phyloP scores from a whole-genome alignment of 2,113 vertebrate species.

The Hymenochirus boettgeri region DNA sequence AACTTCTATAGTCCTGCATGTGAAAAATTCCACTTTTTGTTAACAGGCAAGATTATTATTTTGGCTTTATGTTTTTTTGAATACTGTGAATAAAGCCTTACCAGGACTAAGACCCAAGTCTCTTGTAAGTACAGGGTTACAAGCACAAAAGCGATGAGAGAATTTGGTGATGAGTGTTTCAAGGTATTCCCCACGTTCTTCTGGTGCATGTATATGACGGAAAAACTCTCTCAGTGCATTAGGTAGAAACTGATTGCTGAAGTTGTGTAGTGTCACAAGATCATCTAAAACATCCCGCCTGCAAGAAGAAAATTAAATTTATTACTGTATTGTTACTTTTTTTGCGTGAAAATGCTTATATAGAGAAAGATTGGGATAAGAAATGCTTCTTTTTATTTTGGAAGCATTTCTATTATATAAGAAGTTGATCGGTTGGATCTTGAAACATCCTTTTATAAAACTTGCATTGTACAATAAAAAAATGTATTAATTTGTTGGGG shows the following conservation, averaged over 20 bases:
- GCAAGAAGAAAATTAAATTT: constrained; percentile 10
- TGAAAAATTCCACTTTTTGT: no score
- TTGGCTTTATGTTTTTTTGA: neutral
- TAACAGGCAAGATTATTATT: neutral
- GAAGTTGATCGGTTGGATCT: no score
- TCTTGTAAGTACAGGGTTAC: constrained; percentile 85
- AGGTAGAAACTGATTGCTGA: constrained; percentile 96
- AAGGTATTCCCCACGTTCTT: constrained; percentile 95
- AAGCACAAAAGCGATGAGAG: constrained; percentile 93
- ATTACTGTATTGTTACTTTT: no score
- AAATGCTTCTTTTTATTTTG: no score
- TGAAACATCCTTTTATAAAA: no score
- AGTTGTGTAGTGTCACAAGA: constrained; percentile 95
- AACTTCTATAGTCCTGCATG: neutral
- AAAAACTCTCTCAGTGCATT: constrained; percentile 97
- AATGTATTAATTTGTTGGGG: no score
- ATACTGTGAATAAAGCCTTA: constrained; percentile 56
- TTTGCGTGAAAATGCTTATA: no score
- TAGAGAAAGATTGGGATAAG: no score
- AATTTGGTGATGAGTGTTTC: constrained; percentile 99
- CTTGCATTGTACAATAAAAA: no score
- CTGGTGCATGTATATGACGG: constrained; percentile 93
- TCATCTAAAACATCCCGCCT: constrained; percentile 95
- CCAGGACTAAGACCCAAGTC: constrained; percentile 94
- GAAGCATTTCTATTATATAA: no score